Base-by-base conservation (phyloP, 2,888 invertebrate genomes). In the Tetrapedia diversipes region DNA sequence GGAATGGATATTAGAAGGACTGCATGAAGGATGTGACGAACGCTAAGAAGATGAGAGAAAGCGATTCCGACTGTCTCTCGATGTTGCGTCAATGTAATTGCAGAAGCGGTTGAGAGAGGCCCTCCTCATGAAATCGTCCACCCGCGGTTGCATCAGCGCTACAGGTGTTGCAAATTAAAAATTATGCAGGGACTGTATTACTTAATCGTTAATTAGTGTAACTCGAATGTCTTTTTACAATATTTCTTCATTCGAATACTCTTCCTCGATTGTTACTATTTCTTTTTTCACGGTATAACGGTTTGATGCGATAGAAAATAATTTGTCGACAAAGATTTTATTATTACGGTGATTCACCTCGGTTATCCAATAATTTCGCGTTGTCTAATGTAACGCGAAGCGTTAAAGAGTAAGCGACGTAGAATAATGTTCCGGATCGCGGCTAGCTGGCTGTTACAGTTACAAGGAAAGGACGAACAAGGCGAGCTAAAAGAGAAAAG, bases 61-160 rank as follows among this genome's bases (percentile, higher is more conserved):
- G 86, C 76, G 80, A 85, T 74, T 76, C 60, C 59, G 59, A 79
- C 49, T 60, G 63, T 65, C 73, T 71, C 56, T 65, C 24, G 63
- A 45, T 73, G 77, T 86, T 86, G 84, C 86, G 81, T 84, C 85
- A 86, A 83, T 79, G 73, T 76, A 76, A 76, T 76, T 60, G 75
- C 64, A 65, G 64, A 32, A 66, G 73, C 66, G 60, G 74, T 73
- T 56, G 45, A 65, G 39, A 75, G 72, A 61, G 47, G 6, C 41
- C 47, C 43, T 56, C 47, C 43, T 56, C 39, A 71, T 24, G 43
- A 72, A 68, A 54, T 69, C 64, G 69, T 63, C 53, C 43, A 43
- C 37, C 41, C 19, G 53, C 59, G n/a, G 64, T 70, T 74, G 64
- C 74, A 29, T 71, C 74, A 71, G 22, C 57, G 39, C n/a, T n/a